Evolutionary conservation across 2,888 invertebrate species (phyloP).

Genomic region (Sicus ferrugineus): DNA sequence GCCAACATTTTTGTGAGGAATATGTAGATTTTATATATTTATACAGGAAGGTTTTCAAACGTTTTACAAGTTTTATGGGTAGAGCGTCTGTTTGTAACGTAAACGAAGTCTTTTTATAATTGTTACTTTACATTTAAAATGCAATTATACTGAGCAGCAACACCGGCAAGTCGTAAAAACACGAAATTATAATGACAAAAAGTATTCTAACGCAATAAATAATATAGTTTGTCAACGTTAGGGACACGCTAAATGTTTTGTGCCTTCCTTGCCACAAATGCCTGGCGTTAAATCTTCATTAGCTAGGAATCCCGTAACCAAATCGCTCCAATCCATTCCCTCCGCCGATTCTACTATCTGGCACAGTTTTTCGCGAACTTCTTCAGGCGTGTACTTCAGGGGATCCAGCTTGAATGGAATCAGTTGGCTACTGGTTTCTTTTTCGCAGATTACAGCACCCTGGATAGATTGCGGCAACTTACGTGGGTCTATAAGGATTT

Average conservation of each 20-base stretch:
- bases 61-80: no score
- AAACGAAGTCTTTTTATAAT: no score
- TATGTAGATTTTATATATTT: no score
- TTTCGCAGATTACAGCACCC: conserved; percentile 7
- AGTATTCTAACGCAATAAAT: no score
- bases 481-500: conserved; percentile 3
- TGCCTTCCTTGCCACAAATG: background rate
- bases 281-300: background rate
- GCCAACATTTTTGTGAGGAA: no score
- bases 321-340: background rate
- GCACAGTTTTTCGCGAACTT: background rate
- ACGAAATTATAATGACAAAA: no score
- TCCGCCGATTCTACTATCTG: background rate
- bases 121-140: no score
- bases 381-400: background rate
- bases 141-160: no score
- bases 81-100: no score
- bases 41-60: background rate
- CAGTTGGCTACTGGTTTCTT: conserved; percentile 9
- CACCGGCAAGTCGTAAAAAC: no score
- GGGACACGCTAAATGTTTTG: background rate
- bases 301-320: background rate
- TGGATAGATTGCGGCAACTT: conserved; percentile 10
- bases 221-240: no score
- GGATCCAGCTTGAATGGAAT: conserved; percentile 22